A percentile compares a stretch with the other conserved stretches of the same genome.
Conservation (phyloP, 1,140 invertebrate genomes). For the Rhagoletis zephyria region DNA sequence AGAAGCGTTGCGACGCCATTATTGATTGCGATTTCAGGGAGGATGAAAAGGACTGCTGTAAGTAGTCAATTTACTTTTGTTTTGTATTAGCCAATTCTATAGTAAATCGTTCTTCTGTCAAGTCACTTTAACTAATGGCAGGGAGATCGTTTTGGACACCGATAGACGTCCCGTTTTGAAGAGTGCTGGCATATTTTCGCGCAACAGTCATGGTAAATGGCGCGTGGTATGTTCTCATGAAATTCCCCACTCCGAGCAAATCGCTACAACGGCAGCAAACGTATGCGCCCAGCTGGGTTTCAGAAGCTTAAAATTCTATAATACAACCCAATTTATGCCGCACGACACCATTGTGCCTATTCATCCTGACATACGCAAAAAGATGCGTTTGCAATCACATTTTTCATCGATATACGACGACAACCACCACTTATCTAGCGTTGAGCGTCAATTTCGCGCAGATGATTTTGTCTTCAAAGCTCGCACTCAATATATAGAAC, state of each 20-base stretch:
- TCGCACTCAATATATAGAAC: conserved; percentile 59
- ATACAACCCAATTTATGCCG: conserved; percentile 62
- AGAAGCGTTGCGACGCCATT: conserved; percentile 77
- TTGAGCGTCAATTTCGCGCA: not conserved
- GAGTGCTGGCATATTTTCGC: conserved; percentile 77
- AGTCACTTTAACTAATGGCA: conserved; percentile 80
- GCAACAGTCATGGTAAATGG: conserved; percentile 77
- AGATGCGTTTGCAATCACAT: conserved; percentile 52
- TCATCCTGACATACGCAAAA: conserved; percentile 63
- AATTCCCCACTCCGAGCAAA: conserved; percentile 64
- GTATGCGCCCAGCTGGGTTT: conserved; percentile 68
- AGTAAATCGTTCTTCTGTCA: conserved; percentile 57
- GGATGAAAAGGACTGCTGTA: conserved; percentile 83
- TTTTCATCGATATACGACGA: conserved; percentile 59
- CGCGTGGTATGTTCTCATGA: conserved; percentile 76
- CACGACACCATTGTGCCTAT: conserved; percentile 63
- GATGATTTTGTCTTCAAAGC: not conserved
- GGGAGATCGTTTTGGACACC: conserved; percentile 76
- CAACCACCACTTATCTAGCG: conserved; percentile 50
- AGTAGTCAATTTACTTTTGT: conserved; percentile 63
- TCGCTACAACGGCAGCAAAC: conserved; percentile 60
- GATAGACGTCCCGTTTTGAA: conserved; percentile 77
- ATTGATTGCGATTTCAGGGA: conserved; percentile 80
- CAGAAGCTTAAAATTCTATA: conserved; percentile 65
- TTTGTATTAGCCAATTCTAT: too few relatives aligned